Conservation (phyloP, 2,888 invertebrate genomes). For the Gari tellinella region DNA sequence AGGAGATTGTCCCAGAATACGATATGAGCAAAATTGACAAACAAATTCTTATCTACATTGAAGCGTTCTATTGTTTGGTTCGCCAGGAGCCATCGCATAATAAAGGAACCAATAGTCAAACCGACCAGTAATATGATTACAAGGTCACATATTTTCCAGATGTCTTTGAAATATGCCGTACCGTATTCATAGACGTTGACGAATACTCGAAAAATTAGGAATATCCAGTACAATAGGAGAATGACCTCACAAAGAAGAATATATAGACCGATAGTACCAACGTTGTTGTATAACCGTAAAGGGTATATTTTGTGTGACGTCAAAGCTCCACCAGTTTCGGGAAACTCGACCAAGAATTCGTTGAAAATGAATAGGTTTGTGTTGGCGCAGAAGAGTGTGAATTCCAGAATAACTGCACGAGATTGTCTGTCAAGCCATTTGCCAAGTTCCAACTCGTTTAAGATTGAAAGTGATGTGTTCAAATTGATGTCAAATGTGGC, state of each 20-base stretch:
- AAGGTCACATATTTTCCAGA: conserved; percentile 60
- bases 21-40: conserved; percentile 66
- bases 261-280: conserved; percentile 49
- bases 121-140: conserved; percentile 33
- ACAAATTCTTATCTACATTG: conserved; percentile 51
- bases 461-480: conserved; percentile 58
- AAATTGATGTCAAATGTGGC: conserved; percentile 65
- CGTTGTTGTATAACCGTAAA: conserved; percentile 44
- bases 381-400: conserved; percentile 73
- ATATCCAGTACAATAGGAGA: conserved; percentile 45
- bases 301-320: conserved; percentile 47
- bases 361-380: conserved; percentile 74
- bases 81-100: conserved; percentile 39
- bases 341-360: conserved; percentile 64
- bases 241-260: conserved; percentile 58
- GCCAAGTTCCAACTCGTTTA: conserved; percentile 56
- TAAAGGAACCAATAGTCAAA: conserved; percentile 38
- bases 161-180: conserved; percentile 36
- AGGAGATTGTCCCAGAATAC: conserved; percentile 69
- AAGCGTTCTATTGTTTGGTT: conserved; percentile 45
- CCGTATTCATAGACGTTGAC: conserved; percentile 41
- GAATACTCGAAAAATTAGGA: conserved; percentile 42
- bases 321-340: conserved; percentile 57
- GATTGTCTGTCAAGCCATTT: conserved; percentile 77
- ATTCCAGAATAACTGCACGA: conserved; percentile 75